phyloP scores from a whole-genome alignment of 1,140 invertebrate genomes.

The Hylyphantes graminicola region DNA sequence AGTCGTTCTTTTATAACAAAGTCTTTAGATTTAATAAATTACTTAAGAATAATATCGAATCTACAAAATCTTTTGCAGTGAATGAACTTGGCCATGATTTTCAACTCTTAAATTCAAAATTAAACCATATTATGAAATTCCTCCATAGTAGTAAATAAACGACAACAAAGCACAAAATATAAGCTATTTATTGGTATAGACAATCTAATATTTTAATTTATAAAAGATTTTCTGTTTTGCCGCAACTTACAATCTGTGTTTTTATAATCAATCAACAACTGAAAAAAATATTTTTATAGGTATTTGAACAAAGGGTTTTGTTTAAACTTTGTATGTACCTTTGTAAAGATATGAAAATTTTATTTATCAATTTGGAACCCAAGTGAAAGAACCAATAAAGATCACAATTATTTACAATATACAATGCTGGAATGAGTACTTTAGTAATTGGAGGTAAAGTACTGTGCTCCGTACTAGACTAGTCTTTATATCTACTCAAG shows the following conservation, averaged over 20 bases:
- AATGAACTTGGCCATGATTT: too few relatives aligned
- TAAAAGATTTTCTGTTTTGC: conserved; percentile 51
- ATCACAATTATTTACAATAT: conserved; percentile 52
- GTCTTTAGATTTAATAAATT: too few relatives aligned
- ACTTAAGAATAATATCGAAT: too few relatives aligned
- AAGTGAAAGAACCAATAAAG: conserved; percentile 1
- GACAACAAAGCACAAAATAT: conserved; percentile 38
- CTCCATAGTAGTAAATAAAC: not conserved
- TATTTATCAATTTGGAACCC: too few relatives aligned
- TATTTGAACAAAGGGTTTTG: too few relatives aligned
- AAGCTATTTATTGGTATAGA: conserved; percentile 58
- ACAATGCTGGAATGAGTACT: conserved; percentile 51
- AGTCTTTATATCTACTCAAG: conserved; percentile 53
- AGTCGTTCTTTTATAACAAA: too few relatives aligned
- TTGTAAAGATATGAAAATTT: too few relatives aligned
- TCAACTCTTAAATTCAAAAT: not conserved
- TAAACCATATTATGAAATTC: not conserved
- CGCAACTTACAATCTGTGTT: conserved; percentile 48
- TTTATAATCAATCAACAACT: not conserved
- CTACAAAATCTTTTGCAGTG: too few relatives aligned
- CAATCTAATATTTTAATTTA: conserved; percentile 40
- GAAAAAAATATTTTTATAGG: not conserved
- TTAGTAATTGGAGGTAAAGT: conserved; percentile 36
- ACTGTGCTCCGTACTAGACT: conserved; percentile 46
- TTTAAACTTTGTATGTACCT: too few relatives aligned